phyloP scores from a whole-genome alignment of 2,797 vertebrate species.

The Eutrigla gurnardus region DNA sequence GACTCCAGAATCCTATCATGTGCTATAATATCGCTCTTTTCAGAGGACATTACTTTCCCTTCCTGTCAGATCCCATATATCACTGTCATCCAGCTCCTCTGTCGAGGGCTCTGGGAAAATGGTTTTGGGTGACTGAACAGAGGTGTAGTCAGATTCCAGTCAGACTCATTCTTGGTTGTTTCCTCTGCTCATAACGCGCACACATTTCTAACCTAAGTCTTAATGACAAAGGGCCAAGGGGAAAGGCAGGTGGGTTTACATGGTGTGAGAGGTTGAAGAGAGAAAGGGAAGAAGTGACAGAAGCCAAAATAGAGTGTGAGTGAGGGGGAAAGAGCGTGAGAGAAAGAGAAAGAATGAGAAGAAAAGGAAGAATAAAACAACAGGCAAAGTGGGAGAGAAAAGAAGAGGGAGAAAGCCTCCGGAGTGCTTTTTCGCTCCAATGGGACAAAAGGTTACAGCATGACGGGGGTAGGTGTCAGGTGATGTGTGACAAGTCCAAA shows the following conservation, averaged over 20 bases:
- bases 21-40: constrained; percentile 71
- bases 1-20: constrained; percentile 74
- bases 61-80: constrained; percentile 68
- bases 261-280: constrained; percentile 36
- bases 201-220: constrained; percentile 31
- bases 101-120: constrained; percentile 58
- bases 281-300: constrained; percentile 52
- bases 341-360: constrained; percentile 47
- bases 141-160: constrained; percentile 65
- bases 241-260: constrained; percentile 68
- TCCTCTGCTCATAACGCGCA: constrained; percentile 25
- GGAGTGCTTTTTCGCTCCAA: constrained; percentile 72
- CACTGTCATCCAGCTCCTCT: constrained; percentile 62
- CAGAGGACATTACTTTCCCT: constrained; percentile 65
- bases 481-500: constrained; percentile 86
- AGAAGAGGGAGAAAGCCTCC: constrained; percentile 69
- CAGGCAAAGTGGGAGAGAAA: constrained; percentile 71
- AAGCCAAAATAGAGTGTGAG: constrained; percentile 58
- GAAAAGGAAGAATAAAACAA: constrained; percentile 74
- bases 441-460: constrained; percentile 84
- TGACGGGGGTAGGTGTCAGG: constrained; percentile 84
- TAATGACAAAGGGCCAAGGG: constrained; percentile 54
- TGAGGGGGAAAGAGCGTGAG: constrained; percentile 46
- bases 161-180: constrained; percentile 36
- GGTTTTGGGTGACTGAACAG: constrained; percentile 50